Base-by-base conservation (phyloP, 2,113 vertebrate species). In the Tupaia chinensis region DNA sequence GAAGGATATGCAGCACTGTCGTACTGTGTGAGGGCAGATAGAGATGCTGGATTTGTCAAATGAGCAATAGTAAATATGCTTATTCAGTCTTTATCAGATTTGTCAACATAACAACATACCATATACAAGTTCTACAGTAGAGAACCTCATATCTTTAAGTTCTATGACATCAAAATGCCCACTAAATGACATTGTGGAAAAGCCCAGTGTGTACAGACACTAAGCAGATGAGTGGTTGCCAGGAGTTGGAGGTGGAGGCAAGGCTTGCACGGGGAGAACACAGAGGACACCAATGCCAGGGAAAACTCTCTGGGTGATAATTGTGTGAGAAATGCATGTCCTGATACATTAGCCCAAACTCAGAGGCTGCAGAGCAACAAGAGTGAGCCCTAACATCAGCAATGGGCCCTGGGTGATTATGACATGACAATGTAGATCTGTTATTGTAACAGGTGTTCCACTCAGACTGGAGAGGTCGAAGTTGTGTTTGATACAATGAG, bases 1-100 rank as follows among this genome's bases (percentile, higher is more conserved):
- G 15, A 32, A 77, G 0, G 25, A n/a, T 3, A 0, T 0, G 1
- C 4, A 4, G 7, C 4, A 29, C 27, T 12, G 0, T 5, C 44
- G 8, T 74, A 5, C 34, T 20, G 15, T 19, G 17, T 53, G 2
- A 3, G 7, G 25, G 1, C 9, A 34, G 68, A 5, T 1, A 25
- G 23, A 80, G 22, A 3, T 1, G 9, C 8, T 44, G 1, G 0
- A 8, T 84, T 91, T 60, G 22, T 23, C 13, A 14, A 10, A 14
- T 5, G 23, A 9, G 25, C 4, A 32, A 0, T n/a, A 34, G 20
- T 14, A 68, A 2, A 25, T 15, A 87, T 17, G 15, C 6, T 12
- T 54, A 6, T 32, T 73, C 20, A 73, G 79, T 83, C 32, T 68
- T 70, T 72, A 17, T 12, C 14, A 5, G 29, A 3, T 16, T 32